These are phyloP conservation scores for Notarius lentiginosus DNA, from an alignment of 2,113 vertebrate genomes.

Conservation along the genomic window DNA sequence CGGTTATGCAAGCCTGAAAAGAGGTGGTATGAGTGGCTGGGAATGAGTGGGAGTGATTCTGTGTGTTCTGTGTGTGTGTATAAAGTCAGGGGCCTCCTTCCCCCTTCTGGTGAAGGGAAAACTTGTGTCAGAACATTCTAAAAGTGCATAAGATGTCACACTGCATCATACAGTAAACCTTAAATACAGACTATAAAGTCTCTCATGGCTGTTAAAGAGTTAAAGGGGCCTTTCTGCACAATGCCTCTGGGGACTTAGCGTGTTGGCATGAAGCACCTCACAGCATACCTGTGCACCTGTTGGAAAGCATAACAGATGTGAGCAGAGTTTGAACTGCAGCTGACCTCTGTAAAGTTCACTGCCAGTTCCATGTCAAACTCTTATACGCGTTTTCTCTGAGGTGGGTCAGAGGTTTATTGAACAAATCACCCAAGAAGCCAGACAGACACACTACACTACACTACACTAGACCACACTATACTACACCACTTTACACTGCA, in stretches of 20 bases:
- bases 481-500: too few relatives aligned
- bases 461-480: too few relatives aligned
- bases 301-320: slow-evolving; percentile 48
- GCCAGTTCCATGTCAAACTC: not conserved
- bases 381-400: not conserved
- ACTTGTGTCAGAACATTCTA: slow-evolving; percentile 34
- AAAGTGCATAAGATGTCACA: slow-evolving; percentile 23
- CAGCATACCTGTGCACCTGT: slow-evolving; percentile 64
- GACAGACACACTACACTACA: too few relatives aligned
- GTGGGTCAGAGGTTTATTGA: not conserved
- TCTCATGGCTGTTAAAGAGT: slow-evolving; percentile 12
- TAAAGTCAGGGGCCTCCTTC: slow-evolving; percentile 13
- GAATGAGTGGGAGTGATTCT: slow-evolving; percentile 32
- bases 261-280: slow-evolving; percentile 48
- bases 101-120: slow-evolving; percentile 17
- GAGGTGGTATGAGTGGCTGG: slow-evolving; percentile 47
- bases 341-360: slow-evolving; percentile 22
- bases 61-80: slow-evolving; percentile 30
- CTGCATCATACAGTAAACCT: not conserved
- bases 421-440: not conserved
- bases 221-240: slow-evolving; percentile 6
- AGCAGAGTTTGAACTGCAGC: not conserved
- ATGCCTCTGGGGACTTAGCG: slow-evolving; percentile 45
- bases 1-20: slow-evolving; percentile 63
- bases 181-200: not conserved